phyloP scores from a whole-genome alignment of 2,888 invertebrate species.

The Hydroisotoma schaefferi region DNA sequence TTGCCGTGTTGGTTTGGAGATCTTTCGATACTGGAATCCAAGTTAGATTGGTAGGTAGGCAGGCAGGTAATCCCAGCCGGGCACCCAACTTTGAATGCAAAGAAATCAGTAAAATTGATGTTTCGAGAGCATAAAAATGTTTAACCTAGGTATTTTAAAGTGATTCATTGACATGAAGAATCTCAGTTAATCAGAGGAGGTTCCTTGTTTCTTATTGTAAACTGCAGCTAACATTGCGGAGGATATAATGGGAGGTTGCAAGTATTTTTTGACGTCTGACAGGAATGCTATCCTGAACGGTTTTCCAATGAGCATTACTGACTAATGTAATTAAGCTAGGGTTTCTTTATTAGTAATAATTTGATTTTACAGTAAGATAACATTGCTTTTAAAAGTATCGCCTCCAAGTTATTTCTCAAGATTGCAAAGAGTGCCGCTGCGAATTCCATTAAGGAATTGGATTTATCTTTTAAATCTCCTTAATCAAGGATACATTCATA shows the following conservation, averaged over 20 bases:
- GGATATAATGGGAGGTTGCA: neutral
- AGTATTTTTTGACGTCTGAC: too few species aligned
- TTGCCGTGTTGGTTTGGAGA: neutral
- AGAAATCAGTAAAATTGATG: slow-evolving; percentile 1
- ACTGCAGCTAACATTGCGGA: neutral
- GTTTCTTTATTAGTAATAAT: neutral
- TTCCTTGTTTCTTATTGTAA: neutral
- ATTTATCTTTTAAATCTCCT: neutral
- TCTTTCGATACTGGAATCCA: neutral
- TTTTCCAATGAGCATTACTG: neutral
- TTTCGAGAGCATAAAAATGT: slow-evolving; percentile 3
- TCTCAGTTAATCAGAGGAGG: neutral
- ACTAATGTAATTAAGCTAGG: slow-evolving; percentile 1
- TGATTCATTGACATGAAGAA: neutral
- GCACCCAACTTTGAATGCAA: neutral
- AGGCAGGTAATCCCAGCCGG: too few species aligned
- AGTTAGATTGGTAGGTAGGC: too few species aligned
- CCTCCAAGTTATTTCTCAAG: neutral
- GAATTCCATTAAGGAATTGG: slow-evolving; percentile 3
- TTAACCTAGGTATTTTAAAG: neutral
- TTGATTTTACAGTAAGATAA: neutral
- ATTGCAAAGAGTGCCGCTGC: slow-evolving; percentile 2
- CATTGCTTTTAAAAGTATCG: neutral
- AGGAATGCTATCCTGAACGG: too few species aligned
- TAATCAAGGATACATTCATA: slow-evolving; percentile 1